These are phyloP conservation scores for Suricata suricatta DNA, from an alignment of 2,113 vertebrate species.

Conservation along the genomic window DNA sequence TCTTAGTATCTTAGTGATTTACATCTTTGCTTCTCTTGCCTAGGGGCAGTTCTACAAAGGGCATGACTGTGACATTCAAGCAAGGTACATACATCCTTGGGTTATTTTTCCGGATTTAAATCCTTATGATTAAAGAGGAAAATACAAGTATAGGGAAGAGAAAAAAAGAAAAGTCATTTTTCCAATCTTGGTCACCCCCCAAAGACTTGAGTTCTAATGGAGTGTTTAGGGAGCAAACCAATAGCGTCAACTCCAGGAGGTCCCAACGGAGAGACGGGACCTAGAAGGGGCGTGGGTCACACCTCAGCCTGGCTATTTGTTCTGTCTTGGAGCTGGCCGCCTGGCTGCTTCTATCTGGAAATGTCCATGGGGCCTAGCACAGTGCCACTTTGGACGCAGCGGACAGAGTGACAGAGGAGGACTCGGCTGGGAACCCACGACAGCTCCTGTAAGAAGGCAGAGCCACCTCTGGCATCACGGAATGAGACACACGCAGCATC, in stretches of 20 bases:
- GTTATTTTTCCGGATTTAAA: constrained; percentile 46
- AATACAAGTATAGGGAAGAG: neutral
- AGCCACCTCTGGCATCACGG: neutral
- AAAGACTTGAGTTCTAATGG: neutral
- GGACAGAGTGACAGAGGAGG: neutral
- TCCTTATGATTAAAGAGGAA: constrained; percentile 39
- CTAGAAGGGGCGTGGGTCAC: neutral
- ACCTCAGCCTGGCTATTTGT: neutral
- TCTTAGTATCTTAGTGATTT: neutral
- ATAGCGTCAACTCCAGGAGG: neutral
- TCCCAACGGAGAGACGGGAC: neutral
- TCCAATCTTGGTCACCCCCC: neutral
- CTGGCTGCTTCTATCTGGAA: neutral
- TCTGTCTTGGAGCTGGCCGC: neutral
- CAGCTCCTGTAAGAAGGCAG: neutral
- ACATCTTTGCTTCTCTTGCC: neutral
- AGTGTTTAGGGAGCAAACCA: neutral
- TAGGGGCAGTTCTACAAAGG: constrained; percentile 46
- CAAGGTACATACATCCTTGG: neutral
- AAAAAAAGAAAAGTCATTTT: neutral
- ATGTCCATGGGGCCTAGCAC: neutral
- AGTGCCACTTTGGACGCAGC: fast-evolving
- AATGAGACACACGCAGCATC: neutral
- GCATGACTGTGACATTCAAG: constrained; percentile 25
- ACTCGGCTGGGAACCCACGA: neutral